phyloP scores from a whole-genome alignment of 2,113 vertebrate species.

The Phainopepla nitens region DNA sequence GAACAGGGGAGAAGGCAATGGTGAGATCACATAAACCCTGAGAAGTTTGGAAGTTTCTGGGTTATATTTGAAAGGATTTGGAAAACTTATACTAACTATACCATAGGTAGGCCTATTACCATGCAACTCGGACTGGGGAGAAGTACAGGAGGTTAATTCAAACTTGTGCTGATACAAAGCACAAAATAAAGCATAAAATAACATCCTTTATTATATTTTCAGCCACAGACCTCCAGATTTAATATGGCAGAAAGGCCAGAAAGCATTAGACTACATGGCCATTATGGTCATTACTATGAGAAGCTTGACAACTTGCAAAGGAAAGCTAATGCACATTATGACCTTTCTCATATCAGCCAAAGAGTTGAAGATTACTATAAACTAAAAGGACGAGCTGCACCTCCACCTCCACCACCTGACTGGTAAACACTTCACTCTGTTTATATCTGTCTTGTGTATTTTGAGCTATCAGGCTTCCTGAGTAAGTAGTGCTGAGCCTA shows the following conservation, averaged over 20 bases:
- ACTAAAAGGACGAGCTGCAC: not conserved
- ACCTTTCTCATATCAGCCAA: conserved; percentile 13
- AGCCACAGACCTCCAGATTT: conserved; percentile 43
- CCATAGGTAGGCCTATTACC: not conserved
- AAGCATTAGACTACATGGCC: not conserved
- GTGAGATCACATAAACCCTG: not conserved
- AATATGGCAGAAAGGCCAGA: conserved; percentile 33
- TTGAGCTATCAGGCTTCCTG: not conserved
- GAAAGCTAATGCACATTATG: conserved; percentile 20
- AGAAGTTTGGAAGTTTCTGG: not conserved
- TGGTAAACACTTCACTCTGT: conserved; percentile 48
- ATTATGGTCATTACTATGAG: conserved; percentile 74
- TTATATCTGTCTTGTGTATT: not conserved
- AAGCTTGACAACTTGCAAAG: conserved; percentile 74
- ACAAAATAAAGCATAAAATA: not conserved
- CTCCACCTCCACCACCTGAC: not conserved
- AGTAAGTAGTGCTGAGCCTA: not conserved
- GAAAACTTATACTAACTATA: not conserved
- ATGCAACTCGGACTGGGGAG: not conserved
- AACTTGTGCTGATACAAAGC: not conserved
- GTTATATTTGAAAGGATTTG: not conserved
- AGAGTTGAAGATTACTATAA: conserved; percentile 31
- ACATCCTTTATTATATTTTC: conserved; percentile 3
- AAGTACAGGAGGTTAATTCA: not conserved
- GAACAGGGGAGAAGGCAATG: not conserved